Conservation (phyloP, 2,888 invertebrate genomes). For the Eristalis intricaria region DNA sequence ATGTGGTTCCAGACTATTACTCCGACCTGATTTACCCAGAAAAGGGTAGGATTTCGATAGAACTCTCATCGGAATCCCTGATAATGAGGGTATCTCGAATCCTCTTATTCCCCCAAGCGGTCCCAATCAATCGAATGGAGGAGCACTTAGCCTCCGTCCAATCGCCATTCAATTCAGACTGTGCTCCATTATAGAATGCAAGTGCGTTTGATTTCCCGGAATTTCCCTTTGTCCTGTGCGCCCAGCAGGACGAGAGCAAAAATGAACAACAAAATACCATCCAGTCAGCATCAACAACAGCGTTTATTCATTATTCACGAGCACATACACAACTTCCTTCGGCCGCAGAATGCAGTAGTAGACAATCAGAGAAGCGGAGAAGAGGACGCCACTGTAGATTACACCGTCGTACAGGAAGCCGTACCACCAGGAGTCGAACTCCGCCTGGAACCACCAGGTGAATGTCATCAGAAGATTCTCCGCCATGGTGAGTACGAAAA, state of each 20-base stretch:
- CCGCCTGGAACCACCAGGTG: constrained; percentile 84
- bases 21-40: neutral
- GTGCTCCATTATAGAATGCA: neutral
- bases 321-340: constrained; percentile 81
- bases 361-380: constrained; percentile 84
- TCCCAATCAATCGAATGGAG: no score
- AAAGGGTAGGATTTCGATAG: neutral
- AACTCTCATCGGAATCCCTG: neutral
- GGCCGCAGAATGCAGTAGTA: constrained; percentile 86
- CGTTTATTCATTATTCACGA: constrained; percentile 38
- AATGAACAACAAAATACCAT: neutral
- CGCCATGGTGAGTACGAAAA: constrained; percentile 85
- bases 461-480: constrained; percentile 88
- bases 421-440: constrained; percentile 88
- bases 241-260: neutral
- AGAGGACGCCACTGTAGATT: constrained; percentile 83
- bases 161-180: neutral
- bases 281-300: neutral
- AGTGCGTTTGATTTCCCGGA: neutral
- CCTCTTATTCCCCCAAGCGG: neutral
- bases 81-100: neutral
- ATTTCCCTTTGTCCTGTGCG: neutral
- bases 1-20: neutral
- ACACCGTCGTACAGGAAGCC: constrained; percentile 85
- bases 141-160: neutral